Evolutionary conservation across 2,888 invertebrate species (phyloP).

Genomic region (Endomychus coccineus): DNA sequence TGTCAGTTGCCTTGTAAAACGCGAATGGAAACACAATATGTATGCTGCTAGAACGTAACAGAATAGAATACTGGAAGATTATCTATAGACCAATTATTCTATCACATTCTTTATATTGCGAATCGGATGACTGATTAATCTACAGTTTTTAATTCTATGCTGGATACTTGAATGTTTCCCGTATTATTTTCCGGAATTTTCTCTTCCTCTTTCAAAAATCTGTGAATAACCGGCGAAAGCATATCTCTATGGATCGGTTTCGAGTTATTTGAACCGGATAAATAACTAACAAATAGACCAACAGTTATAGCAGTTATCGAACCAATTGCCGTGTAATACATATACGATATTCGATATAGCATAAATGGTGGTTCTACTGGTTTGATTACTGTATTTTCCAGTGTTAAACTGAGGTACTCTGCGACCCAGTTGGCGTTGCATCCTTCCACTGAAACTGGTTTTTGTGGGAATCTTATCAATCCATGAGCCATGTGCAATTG

Average conservation of each 20-base stretch:
- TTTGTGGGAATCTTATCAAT: slow-evolving; percentile 52
- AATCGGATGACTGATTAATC: too few species aligned
- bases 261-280: slow-evolving; percentile 56
- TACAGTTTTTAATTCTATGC: too few species aligned
- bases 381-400: slow-evolving; percentile 21
- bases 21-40: too few species aligned
- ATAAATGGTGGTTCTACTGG: slow-evolving; percentile 50
- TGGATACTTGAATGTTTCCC: too few species aligned
- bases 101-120: too few species aligned
- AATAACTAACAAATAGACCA: slow-evolving; percentile 61
- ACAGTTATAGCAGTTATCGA: slow-evolving; percentile 56
- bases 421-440: slow-evolving; percentile 44
- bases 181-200: too few species aligned
- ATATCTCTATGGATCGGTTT: slow-evolving; percentile 54
- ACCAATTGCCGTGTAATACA: slow-evolving; percentile 72
- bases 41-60: too few species aligned
- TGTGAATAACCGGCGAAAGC: slow-evolving; percentile 56
- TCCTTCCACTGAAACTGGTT: slow-evolving; percentile 55
- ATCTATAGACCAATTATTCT: too few species aligned
- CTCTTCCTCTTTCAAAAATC: slow-evolving; percentile 43
- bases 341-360: slow-evolving; percentile 64
- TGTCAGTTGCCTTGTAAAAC: too few species aligned
- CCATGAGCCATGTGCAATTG: slow-evolving; percentile 60
- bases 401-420: slow-evolving; percentile 33
- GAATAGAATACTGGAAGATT: too few species aligned